Evolutionary conservation across 2,797 vertebrate genomes (phyloP).

Genomic region (Acrossocheilus wenchowensis): DNA sequence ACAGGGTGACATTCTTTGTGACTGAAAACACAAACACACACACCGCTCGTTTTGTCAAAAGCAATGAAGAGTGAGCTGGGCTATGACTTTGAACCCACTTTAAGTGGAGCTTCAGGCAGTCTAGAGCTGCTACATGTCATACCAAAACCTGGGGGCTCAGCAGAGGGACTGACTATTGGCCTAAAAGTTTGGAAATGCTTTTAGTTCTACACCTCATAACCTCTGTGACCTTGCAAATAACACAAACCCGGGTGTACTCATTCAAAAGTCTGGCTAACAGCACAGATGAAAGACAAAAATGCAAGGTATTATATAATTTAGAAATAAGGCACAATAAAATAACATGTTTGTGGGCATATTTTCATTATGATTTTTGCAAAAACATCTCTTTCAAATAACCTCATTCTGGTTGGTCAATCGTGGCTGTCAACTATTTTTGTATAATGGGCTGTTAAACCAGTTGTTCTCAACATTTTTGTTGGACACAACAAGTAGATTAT

Average conservation of each 20-base stretch:
- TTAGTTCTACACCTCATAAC: constrained; percentile 51
- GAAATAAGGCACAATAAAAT: neutral
- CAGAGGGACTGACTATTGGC: constrained; percentile 53
- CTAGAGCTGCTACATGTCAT: constrained; percentile 51
- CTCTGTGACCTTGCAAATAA: constrained; percentile 54
- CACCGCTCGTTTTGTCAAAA: constrained; percentile 59
- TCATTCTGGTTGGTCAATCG: neutral
- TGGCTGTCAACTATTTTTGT: neutral
- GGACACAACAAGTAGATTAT: neutral
- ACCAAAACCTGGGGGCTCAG: constrained; percentile 47
- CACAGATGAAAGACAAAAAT: constrained; percentile 17
- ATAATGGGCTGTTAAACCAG: neutral
- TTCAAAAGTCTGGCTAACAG: constrained; percentile 31
- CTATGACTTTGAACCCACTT: constrained; percentile 64
- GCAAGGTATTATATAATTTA: neutral
- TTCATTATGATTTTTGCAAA: neutral
- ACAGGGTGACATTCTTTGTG: constrained; percentile 55
- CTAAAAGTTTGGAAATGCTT: constrained; percentile 60
- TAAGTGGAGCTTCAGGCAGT: constrained; percentile 62
- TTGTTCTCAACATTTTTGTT: neutral
- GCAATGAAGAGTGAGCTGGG: constrained; percentile 46
- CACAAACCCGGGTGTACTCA: constrained; percentile 36
- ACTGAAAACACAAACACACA: constrained; percentile 35
- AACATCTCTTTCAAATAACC: neutral
- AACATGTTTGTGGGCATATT: neutral